These are phyloP conservation scores for Melinopterus prodromus DNA, from an alignment of 2,888 invertebrate genomes.

Conservation along the genomic window DNA sequence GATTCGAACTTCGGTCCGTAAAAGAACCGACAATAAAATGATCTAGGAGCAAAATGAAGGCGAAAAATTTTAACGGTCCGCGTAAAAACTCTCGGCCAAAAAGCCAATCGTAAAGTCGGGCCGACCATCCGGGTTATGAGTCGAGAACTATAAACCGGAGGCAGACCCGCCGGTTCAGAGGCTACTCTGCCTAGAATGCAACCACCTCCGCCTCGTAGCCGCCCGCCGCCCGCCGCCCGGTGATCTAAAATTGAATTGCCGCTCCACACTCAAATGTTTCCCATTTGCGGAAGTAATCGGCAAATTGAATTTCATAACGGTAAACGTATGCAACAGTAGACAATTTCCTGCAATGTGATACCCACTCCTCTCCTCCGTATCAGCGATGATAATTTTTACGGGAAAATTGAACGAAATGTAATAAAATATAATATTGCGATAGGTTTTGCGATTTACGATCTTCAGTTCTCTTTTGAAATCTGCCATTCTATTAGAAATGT, in stretches of 20 bases:
- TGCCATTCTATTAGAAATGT: too few species aligned
- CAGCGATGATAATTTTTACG: neutral
- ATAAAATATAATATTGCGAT: too few species aligned
- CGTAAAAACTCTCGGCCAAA: conserved; percentile 56
- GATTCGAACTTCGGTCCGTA: conserved; percentile 56
- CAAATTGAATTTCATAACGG: conserved; percentile 4
- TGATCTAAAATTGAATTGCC: conserved; percentile 4
- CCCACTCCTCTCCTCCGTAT: neutral
- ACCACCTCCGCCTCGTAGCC: too few species aligned
- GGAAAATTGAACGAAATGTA: neutral
- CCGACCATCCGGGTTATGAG: conserved; percentile 53
- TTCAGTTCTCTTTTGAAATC: too few species aligned
- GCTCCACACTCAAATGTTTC: neutral
- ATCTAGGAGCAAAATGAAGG: conserved; percentile 58
- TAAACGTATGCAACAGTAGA: conserved; percentile 4
- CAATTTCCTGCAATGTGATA: neutral
- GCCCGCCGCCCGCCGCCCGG: neutral
- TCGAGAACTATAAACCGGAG: conserved; percentile 53
- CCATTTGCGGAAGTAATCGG: conserved; percentile 4
- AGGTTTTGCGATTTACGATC: too few species aligned
- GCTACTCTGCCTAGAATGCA: neutral
- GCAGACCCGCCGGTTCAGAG: conserved; percentile 12
- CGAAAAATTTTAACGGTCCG: conserved; percentile 59
- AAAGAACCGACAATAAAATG: conserved; percentile 59
- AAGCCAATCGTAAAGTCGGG: conserved; percentile 54